These are phyloP conservation scores for Limulus polyphemus DNA, from an alignment of 2,888 invertebrate species.

Conservation along the genomic window DNA sequence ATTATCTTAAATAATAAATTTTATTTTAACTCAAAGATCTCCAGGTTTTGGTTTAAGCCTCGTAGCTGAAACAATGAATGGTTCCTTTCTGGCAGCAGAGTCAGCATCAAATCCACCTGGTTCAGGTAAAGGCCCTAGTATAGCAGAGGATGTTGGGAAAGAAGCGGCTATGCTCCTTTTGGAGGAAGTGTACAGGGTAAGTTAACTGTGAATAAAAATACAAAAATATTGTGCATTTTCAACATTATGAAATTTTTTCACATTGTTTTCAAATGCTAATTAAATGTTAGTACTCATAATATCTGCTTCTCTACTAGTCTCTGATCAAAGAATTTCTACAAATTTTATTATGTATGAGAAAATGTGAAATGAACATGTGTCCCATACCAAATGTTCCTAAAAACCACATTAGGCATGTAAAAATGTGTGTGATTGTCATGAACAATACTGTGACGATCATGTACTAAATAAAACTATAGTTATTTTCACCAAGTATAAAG, in stretches of 20 bases:
- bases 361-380: too few species aligned
- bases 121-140: slow-evolving; percentile 46
- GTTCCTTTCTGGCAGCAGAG: slow-evolving; percentile 42
- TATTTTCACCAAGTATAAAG: too few species aligned
- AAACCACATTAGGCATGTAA: too few species aligned
- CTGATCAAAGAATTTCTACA: too few species aligned
- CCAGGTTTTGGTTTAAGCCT: slow-evolving; percentile 76
- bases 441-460: too few species aligned
- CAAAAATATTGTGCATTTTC: not conserved
- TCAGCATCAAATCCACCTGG: slow-evolving; percentile 34
- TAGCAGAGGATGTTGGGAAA: slow-evolving; percentile 84
- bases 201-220: slow-evolving; percentile 1
- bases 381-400: too few species aligned
- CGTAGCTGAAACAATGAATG: slow-evolving; percentile 80
- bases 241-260: not conserved
- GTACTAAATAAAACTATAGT: too few species aligned
- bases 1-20: not conserved
- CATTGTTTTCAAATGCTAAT: not conserved
- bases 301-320: too few species aligned
- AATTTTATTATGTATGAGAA: too few species aligned
- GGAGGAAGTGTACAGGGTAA: slow-evolving; percentile 66
- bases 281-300: too few species aligned
- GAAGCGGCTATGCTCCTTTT: slow-evolving; percentile 66
- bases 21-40: slow-evolving; percentile 25
- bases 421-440: too few species aligned